Conservation (phyloP, 2,113 vertebrate genomes). For the Cyrtonyx montezumae region DNA sequence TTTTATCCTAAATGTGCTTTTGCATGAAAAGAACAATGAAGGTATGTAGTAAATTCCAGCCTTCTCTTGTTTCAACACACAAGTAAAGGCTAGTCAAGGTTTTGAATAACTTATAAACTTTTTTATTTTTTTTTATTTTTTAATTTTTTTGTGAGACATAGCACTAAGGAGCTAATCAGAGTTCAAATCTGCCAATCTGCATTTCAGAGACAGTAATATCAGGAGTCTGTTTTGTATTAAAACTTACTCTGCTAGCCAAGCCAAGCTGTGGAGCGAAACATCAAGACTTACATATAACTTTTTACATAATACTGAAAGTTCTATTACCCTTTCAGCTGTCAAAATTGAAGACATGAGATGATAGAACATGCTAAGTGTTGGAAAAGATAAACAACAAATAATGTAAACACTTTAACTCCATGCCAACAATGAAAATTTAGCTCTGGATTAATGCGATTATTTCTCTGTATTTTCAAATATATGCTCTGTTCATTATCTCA, state of each 20-base stretch:
- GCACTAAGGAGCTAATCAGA: background rate
- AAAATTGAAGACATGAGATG: conserved; percentile 38
- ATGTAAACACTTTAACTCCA: conserved; percentile 53
- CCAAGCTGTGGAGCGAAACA: background rate
- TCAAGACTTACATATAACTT: background rate
- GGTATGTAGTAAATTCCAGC: background rate
- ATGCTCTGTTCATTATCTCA: conserved; percentile 8
- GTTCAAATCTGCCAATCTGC: background rate
- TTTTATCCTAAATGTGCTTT: conserved; percentile 29
- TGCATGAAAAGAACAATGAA: background rate
- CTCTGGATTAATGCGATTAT: conserved; percentile 55
- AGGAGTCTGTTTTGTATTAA: background rate
- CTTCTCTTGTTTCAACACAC: background rate
- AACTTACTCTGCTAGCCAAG: background rate
- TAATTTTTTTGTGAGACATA: background rate
- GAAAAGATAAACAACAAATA: conserved; percentile 48
- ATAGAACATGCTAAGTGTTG: conserved; percentile 46
- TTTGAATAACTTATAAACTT: background rate
- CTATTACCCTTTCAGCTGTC: background rate
- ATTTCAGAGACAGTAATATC: background rate
- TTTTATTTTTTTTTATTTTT: background rate
- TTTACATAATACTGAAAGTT: background rate
- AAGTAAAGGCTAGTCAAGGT: background rate
- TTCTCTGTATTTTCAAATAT: conserved; percentile 19
- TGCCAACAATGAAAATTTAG: conserved; percentile 36